Evolutionary conservation across 2,888 invertebrate genomes (phyloP).

Genomic region (Pseudanteris insignis): DNA sequence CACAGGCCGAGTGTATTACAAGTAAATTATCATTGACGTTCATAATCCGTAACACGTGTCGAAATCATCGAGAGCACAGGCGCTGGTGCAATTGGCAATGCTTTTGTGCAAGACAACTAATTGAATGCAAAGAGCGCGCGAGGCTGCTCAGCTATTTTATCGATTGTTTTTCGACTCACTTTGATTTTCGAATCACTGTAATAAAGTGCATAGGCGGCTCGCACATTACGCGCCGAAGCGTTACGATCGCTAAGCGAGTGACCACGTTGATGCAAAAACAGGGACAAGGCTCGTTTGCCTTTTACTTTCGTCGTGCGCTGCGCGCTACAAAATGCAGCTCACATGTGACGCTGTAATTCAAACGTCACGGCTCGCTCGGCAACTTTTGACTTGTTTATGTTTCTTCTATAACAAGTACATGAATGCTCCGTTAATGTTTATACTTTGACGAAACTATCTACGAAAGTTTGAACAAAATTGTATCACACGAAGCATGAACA

Average conservation of each 20-base stretch:
- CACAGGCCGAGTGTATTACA: too few relatives aligned
- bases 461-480: constrained; percentile 17
- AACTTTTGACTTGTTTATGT: constrained; percentile 7
- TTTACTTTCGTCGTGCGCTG: constrained; percentile 59
- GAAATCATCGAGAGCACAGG: too few relatives aligned
- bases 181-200: constrained; percentile 22
- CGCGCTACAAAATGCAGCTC: constrained; percentile 7
- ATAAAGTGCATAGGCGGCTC: constrained; percentile 16
- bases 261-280: constrained; percentile 32
- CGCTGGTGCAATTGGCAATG: too few relatives aligned
- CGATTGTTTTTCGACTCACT: constrained; percentile 13
- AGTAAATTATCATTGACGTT: too few relatives aligned
- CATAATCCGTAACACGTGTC: too few relatives aligned
- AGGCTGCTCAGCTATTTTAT: constrained; percentile 1
- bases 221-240: constrained; percentile 19
- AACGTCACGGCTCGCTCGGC: constrained; percentile 19
- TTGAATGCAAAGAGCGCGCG: too few relatives aligned
- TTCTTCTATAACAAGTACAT: constrained; percentile 13
- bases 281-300: constrained; percentile 61
- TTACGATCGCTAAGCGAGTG: constrained; percentile 32
- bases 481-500: too few relatives aligned
- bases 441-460: background rate
- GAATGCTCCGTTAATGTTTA: constrained; percentile 5
- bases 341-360: constrained; percentile 19
- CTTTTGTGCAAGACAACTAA: too few relatives aligned